phyloP scores from a whole-genome alignment of 2,888 invertebrate genomes.

The Ochropleura plecta region DNA sequence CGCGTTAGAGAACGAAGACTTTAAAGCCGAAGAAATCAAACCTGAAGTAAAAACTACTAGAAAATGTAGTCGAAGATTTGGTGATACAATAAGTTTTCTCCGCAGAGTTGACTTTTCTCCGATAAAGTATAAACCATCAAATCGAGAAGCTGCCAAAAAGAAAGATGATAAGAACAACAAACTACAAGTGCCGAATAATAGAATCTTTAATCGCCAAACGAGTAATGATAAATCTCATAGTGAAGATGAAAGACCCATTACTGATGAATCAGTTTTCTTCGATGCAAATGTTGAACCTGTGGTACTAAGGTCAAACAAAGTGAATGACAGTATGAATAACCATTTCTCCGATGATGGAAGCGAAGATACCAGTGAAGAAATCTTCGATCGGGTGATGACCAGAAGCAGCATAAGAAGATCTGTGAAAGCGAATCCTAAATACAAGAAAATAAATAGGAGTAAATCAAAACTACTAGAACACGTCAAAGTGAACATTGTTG shows the following conservation, averaged over 20 bases:
- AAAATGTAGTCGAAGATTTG: constrained; percentile 86
- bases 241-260: constrained; percentile 80
- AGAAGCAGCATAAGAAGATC: constrained; percentile 86
- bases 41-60: constrained; percentile 80
- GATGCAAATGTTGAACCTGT: constrained; percentile 80
- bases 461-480: constrained; percentile 88
- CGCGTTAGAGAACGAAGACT: constrained; percentile 85
- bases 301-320: constrained; percentile 81
- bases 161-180: constrained; percentile 84
- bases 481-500: constrained; percentile 85
- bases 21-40: constrained; percentile 77
- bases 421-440: constrained; percentile 88
- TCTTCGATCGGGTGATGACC: constrained; percentile 87
- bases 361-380: constrained; percentile 88
- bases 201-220: constrained; percentile 75
- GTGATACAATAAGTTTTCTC: constrained; percentile 87
- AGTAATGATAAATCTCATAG: constrained; percentile 82
- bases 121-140: constrained; percentile 86
- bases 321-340: constrained; percentile 88
- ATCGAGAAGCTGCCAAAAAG: constrained; percentile 79
- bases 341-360: constrained; percentile 89
- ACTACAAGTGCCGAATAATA: constrained; percentile 80
- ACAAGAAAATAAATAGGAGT: constrained; percentile 86
- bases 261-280: constrained; percentile 79
- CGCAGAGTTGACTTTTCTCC: constrained; percentile 88